A percentile compares a stretch with the other conserved stretches of the same genome.
Evolutionary conservation across 2,113 vertebrate genomes (phyloP).

Genomic region (Taxidea taxus): DNA sequence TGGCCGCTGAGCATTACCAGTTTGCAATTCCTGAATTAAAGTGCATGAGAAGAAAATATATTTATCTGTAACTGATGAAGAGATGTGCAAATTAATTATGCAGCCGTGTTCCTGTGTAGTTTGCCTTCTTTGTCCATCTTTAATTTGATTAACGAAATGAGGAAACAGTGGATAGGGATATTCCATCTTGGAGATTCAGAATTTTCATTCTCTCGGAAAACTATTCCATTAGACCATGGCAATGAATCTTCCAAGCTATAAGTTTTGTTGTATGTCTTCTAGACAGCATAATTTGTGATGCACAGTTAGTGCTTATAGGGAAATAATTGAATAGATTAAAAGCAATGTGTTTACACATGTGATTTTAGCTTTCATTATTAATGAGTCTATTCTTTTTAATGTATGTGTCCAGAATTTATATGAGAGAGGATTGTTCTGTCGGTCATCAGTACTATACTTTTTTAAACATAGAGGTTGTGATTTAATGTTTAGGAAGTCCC

Average conservation of each 20-base stretch:
- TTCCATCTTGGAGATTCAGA: conserved; percentile 46
- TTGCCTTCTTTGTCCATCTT: conserved; percentile 4
- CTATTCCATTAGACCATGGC: conserved; percentile 67
- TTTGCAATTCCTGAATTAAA: conserved; percentile 22
- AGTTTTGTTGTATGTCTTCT: conserved; percentile 59
- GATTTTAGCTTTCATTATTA: conserved; percentile 72
- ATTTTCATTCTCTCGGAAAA: conserved; percentile 56
- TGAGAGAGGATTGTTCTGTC: conserved; percentile 16
- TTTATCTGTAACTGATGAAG: conserved; percentile 18
- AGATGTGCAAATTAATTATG: conserved; percentile 29
- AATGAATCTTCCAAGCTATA: conserved; percentile 64
- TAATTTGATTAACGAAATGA: conserved; percentile 34
- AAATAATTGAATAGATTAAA: conserved; percentile 75
- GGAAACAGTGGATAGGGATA: neutral
- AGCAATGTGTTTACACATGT: conserved; percentile 72
- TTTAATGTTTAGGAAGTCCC: neutral
- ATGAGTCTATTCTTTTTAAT: conserved; percentile 48
- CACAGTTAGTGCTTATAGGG: conserved; percentile 57
- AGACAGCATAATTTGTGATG: conserved; percentile 70
- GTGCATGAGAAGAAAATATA: conserved; percentile 20
- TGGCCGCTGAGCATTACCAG: neutral
- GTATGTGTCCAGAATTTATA: conserved; percentile 49
- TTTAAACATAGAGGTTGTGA: neutral
- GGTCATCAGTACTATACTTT: neutral
- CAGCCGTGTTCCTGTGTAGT: neutral